Base-by-base conservation (phyloP, 2,797 vertebrate genomes). In the Platyrinchus mystaceus region DNA sequence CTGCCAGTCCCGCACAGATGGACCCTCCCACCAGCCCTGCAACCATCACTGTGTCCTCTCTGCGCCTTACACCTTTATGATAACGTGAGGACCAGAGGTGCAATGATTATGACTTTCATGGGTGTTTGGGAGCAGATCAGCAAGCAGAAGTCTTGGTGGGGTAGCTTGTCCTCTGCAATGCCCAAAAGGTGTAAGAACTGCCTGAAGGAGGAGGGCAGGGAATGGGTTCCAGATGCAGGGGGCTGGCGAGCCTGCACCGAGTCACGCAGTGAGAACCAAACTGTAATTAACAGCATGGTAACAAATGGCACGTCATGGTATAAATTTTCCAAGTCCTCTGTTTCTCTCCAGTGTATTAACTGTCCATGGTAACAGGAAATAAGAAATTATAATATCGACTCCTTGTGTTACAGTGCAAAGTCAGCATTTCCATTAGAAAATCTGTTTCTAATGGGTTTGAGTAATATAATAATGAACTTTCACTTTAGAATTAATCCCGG, bases 381-480 rank as follows among this genome's bases (percentile, higher is more conserved):
- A 96, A 91, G 95, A 94, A 95, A 97, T 96, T 95, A 71, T 76
- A 96, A 89, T 87, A 86, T 75, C 0, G 15, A 76, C 81, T 50
- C 13, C n/a, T 85, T 49, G 28, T 83, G 62, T 87, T 81, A 58
- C 15, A 70, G 49, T 84, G 96, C 94, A 73, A 93, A 94, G 64
- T 96, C 96, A 97, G 96, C 95, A 73, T 95, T 97, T 98, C 95
- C 83, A 85, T 59, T 88, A 89, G 93, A 96, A 96, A 94, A 88
- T 86, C 80, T 88, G 75, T 94, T 90, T 96, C 95, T 90, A 95
- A 96, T 94, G 90, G 67, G 55, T 94, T 95, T 95, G 85, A 92
- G 84, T 64, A 94, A 88, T 82, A 93, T 34, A 70, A 55, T 92
- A 66, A 88, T 89, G 77, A 90, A 74, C 80, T 92, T 94, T 81